phyloP scores from a whole-genome alignment of 2,113 vertebrate species.

The Pardalotus punctatus region DNA sequence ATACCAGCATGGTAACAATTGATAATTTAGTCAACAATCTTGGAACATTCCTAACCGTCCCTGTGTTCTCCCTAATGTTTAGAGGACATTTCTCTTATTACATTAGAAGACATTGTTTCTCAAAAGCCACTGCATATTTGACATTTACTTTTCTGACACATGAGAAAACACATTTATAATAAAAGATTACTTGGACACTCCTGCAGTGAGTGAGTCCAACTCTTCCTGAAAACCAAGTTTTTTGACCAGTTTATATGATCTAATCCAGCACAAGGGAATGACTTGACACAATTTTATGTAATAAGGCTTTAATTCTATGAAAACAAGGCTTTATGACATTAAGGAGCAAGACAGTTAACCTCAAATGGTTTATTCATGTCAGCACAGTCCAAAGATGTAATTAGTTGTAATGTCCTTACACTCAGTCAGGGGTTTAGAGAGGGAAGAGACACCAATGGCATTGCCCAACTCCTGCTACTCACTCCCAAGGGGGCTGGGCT shows the following conservation, averaged over 20 bases:
- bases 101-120: neutral
- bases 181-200: neutral
- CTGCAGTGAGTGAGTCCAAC: neutral
- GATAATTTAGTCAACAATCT: neutral
- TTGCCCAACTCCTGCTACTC: neutral
- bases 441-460: neutral
- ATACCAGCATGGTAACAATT: neutral
- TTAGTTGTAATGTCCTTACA: constrained; percentile 32
- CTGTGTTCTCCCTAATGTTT: neutral
- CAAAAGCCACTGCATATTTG: neutral
- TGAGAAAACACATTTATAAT: neutral
- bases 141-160: neutral
- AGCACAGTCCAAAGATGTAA: constrained; percentile 19
- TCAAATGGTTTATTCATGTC: constrained; percentile 31
- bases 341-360: constrained; percentile 45
- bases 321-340: constrained; percentile 12
- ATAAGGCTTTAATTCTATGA: constrained; percentile 31
- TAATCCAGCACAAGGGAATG: neutral
- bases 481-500: neutral
- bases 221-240: neutral
- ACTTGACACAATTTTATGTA: constrained; percentile 11
- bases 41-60: neutral
- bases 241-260: neutral
- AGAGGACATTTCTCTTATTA: neutral
- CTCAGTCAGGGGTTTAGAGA: neutral